Percentiles rank a stretch among this genome's conserved stretches.
These are phyloP conservation scores for Sturnus vulgaris DNA, from an alignment of 2,113 vertebrate species.

Conservation along the genomic window DNA sequence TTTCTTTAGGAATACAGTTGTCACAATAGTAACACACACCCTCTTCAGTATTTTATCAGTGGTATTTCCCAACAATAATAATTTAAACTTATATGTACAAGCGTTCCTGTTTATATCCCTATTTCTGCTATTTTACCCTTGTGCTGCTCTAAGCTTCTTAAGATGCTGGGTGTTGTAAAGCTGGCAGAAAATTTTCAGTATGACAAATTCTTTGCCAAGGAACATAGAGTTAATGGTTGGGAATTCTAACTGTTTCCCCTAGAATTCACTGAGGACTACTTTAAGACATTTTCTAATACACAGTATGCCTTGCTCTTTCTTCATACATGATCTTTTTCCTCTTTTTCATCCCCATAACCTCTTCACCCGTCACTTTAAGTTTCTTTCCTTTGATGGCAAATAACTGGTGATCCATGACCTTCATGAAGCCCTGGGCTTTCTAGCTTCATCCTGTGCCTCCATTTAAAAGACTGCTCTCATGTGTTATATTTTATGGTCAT, in stretches of 20 bases:
- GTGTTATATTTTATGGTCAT: neutral
- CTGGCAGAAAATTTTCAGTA: neutral
- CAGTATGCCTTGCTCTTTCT: neutral
- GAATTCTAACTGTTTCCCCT: neutral
- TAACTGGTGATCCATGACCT: neutral
- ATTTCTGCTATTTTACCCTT: neutral
- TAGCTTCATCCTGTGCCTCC: neutral
- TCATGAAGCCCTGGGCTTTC: neutral
- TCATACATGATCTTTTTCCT: neutral
- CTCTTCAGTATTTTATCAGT: neutral
- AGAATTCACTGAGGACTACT: neutral
- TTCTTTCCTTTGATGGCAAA: neutral
- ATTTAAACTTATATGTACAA: accelerated
- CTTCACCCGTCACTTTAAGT: neutral
- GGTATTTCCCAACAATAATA: neutral
- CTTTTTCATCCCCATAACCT: neutral
- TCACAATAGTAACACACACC: neutral
- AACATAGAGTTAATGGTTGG: accelerated
- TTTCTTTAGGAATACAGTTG: neutral
- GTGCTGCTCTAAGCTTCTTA: neutral
- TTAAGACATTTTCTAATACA: neutral
- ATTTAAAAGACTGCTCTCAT: neutral
- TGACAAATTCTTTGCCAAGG: neutral
- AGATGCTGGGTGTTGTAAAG: neutral
- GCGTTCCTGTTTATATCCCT: neutral